Evolutionary conservation across 2,888 invertebrate species (phyloP), one percentile per base, ranked within the genome.

Genomic region (Aricia artaxerxes): DNA sequence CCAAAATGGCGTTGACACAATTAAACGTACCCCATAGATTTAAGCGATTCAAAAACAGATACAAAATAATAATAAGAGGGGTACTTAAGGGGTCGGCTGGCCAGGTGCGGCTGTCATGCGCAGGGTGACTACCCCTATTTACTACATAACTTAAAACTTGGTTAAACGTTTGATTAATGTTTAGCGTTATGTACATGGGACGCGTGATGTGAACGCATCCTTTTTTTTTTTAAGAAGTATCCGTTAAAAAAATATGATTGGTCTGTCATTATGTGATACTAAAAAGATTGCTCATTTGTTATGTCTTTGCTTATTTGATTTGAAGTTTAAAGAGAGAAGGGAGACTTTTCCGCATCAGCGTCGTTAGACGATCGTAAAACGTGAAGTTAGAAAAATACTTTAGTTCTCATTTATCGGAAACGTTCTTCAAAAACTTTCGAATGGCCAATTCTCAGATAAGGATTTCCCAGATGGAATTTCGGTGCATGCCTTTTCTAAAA

Each of bases 11-110:
- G 93, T 90, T 87, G 86, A 87, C 84, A 92, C 93, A 92, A 93
- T 93, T 93, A 93, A 91, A 90, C 88, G 89, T 91, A 92, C 93
- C 94, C 92, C 86, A 88, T 89, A 88, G 89, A 90, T 89, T 91
- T 88, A 89, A 89, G 86, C 89, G 88, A 92, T 93, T 93, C 93
- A 93, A 89, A 92, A 93, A 93, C 93, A 94, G 94, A 94, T 93
- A 94, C 93, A 92, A 92, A 91, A 91, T 93, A 93, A 94, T 94
- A 93, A 94, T 93, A 93, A 88, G 89, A 88, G 87, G 90, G 88
- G 88, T 85, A 87, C 61, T 84, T 85, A 85, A 87, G 91, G 91
- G 92, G 88, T 86, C 87, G 88, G 85, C 85, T 84, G 85, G 82
- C 93, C 94, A 93, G 94, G 94, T 93, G 92, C 92, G 90, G 88